These are phyloP conservation scores for Octopus bimaculoides DNA, from an alignment of 1,140 invertebrate species.

Conservation along the genomic window DNA sequence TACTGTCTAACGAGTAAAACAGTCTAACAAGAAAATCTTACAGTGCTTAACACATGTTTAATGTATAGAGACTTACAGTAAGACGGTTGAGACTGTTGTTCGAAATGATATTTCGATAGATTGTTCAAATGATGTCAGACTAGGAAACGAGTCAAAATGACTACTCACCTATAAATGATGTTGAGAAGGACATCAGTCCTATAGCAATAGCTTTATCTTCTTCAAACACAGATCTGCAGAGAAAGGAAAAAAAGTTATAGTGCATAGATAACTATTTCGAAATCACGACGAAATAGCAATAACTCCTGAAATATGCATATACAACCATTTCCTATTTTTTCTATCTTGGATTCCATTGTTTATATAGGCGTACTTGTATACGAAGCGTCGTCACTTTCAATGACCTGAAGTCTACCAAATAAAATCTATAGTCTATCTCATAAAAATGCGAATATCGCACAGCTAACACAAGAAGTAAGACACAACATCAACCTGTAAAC, in stretches of 20 bases:
- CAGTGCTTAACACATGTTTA: no score
- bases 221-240: conserved; percentile 34
- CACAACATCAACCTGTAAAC: no score
- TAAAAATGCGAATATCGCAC: no score
- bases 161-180: conserved; percentile 30
- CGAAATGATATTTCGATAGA: no score
- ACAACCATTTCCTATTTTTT: background rate
- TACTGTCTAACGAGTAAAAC: no score
- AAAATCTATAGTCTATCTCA: no score
- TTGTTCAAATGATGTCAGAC: no score
- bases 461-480: no score
- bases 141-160: background rate
- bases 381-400: background rate
- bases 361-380: background rate
- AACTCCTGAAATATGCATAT: background rate
- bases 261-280: background rate
- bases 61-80: no score
- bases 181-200: conserved; percentile 28
- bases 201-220: conserved; percentile 33
- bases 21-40: no score
- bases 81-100: no score
- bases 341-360: background rate
- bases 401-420: no score
- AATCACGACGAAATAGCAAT: background rate
- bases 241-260: background rate